Conservation (phyloP, 2,888 invertebrate genomes). For the Eremobia ochroleuca region DNA sequence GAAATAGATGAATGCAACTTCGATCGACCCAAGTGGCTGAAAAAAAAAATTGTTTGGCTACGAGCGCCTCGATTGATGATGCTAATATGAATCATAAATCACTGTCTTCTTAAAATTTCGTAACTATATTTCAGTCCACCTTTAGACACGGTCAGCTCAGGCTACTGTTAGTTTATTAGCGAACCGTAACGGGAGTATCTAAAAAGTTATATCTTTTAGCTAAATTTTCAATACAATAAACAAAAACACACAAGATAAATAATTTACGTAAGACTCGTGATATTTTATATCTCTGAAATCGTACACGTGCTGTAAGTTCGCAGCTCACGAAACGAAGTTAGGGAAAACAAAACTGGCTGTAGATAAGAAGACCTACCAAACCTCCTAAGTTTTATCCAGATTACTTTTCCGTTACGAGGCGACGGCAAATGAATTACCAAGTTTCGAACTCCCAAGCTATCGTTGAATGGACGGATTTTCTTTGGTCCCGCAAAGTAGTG, state of each 20-base stretch:
- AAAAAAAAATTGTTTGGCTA: too few relatives aligned
- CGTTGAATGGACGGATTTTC: conserved; percentile 25
- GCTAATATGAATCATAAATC: background rate
- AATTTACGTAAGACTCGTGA: conserved; percentile 6
- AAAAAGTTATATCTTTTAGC: background rate
- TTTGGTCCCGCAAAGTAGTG: background rate
- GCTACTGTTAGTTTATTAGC: too few relatives aligned
- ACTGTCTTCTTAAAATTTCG: background rate
- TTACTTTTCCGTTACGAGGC: conserved; percentile 52
- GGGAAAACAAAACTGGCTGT: conserved; percentile 67
- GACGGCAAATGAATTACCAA: conserved; percentile 37
- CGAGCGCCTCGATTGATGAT: background rate
- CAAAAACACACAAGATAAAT: background rate
- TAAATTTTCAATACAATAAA: too few relatives aligned
- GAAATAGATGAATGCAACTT: too few relatives aligned
- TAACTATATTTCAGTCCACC: background rate
- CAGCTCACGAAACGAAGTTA: conserved; percentile 58
- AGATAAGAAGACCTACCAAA: conserved; percentile 53
- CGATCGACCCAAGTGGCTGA: too few relatives aligned
- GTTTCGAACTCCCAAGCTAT: conserved; percentile 37
- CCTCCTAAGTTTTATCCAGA: conserved; percentile 35
- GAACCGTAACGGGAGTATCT: too few relatives aligned
- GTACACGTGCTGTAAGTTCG: conserved; percentile 24
- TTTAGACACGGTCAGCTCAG: background rate
- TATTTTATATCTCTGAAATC: conserved; percentile 30